phyloP scores from a whole-genome alignment of 2,113 vertebrate genomes.

The Entosphenus tridentatus region DNA sequence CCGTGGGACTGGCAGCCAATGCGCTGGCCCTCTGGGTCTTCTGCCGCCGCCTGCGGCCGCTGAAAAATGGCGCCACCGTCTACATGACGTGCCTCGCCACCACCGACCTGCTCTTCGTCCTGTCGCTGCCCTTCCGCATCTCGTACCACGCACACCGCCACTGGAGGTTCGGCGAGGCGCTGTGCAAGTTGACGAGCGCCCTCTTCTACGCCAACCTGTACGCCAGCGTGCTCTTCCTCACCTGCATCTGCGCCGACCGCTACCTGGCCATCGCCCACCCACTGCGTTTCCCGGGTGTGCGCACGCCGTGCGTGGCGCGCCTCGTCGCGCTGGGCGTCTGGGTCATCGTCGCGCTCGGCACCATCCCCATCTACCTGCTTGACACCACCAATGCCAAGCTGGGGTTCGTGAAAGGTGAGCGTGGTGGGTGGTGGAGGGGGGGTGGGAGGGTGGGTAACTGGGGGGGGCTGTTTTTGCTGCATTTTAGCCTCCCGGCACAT shows the following conservation, averaged over 20 bases:
- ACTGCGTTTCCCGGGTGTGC: constrained; percentile 28
- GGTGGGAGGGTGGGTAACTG: too few species aligned
- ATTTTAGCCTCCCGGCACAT: too few species aligned
- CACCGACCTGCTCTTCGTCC: constrained; percentile 36
- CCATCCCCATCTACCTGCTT: constrained; percentile 22
- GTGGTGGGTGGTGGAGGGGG: too few species aligned
- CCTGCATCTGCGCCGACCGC: constrained; percentile 41
- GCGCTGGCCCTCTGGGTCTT: constrained; percentile 29
- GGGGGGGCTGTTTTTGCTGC: too few species aligned
- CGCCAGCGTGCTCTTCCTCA: constrained; percentile 45
- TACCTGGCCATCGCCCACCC: constrained; percentile 35
- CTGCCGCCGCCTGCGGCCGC: constrained; percentile 18
- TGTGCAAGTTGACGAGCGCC: constrained; percentile 34
- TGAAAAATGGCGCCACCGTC: constrained; percentile 31
- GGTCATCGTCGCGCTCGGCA: constrained; percentile 25
- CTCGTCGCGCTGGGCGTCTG: constrained; percentile 25
- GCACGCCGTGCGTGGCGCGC: constrained; percentile 25
- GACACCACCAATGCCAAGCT: constrained; percentile 17
- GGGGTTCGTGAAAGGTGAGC: too few species aligned
- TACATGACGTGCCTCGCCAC: constrained; percentile 42
- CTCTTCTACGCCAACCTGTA: constrained; percentile 57
- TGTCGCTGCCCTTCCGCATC: constrained; percentile 33
- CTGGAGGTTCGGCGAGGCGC: constrained; percentile 27
- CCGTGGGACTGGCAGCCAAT: constrained; percentile 23
- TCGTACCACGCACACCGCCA: constrained; percentile 26